Conservation (phyloP, 2,113 vertebrate species). For the Anhinga rufa region DNA sequence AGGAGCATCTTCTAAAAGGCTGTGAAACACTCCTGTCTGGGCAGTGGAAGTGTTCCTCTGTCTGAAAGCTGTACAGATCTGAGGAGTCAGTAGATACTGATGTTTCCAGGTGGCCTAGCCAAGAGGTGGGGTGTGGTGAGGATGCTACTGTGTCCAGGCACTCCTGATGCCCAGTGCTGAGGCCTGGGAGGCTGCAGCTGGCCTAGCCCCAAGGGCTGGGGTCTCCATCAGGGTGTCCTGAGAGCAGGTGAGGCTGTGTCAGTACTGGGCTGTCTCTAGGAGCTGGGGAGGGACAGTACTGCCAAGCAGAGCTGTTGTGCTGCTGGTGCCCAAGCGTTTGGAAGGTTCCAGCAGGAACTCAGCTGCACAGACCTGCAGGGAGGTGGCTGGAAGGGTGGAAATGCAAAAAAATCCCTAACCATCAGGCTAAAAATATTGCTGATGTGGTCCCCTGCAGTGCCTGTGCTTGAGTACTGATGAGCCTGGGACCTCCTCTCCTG, state of each 20-base stretch:
- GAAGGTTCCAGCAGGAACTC: constrained; percentile 73
- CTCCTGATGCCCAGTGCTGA: background rate
- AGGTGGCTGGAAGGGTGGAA: constrained; percentile 66
- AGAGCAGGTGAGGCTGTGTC: background rate
- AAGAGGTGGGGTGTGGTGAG: background rate
- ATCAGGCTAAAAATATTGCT: constrained; percentile 73
- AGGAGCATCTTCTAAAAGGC: background rate
- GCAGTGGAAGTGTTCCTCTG: background rate
- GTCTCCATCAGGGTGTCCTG: background rate
- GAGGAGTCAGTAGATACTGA: background rate
- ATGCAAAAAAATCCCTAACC: constrained; percentile 57
- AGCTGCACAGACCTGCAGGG: constrained; percentile 54
- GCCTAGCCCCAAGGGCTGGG: rapidly evolving
- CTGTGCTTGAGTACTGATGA: constrained; percentile 54
- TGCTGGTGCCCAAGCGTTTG: background rate
- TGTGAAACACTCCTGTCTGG: background rate
- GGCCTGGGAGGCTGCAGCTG: background rate
- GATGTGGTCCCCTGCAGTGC: constrained; percentile 60
- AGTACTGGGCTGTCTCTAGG: background rate
- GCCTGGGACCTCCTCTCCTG: constrained; percentile 7
- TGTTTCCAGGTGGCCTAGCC: background rate
- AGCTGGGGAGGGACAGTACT: background rate
- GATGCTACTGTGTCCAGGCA: background rate
- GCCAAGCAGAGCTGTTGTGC: constrained; percentile 5
- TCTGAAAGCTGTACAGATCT: background rate